Evolutionary conservation across 1,140 invertebrate species (phyloP).

Genomic region (Coboldia fuscipes): DNA sequence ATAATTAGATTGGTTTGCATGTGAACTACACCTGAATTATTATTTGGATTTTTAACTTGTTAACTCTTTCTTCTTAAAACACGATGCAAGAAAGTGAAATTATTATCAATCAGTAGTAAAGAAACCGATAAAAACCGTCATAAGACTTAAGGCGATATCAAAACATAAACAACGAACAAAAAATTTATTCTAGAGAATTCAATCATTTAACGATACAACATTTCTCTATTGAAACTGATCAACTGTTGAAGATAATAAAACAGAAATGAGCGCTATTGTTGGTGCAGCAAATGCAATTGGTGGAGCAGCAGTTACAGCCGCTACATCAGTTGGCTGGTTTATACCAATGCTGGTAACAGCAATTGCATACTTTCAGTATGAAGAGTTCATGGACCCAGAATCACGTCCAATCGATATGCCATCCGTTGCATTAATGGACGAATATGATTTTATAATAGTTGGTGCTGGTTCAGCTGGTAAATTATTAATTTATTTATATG

Average conservation of each 20-base stretch:
- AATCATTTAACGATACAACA: no score
- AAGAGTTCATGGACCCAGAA: conserved; percentile 51
- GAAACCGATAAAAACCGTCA: no score
- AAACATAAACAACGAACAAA: no score
- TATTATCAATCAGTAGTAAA: no score
- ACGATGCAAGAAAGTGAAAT: no score
- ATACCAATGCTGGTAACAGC: conserved; percentile 56
- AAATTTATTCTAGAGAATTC: no score
- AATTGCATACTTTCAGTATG: conserved; percentile 63
- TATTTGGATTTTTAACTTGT: no score
- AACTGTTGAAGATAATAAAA: not conserved
- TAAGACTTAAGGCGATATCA: no score
- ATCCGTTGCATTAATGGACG: conserved; percentile 34
- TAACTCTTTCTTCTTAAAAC: no score
- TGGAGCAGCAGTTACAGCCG: conserved; percentile 28
- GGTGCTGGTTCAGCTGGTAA: conserved; percentile 83
- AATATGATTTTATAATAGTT: conserved; percentile 73
- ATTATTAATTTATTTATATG: conserved; percentile 11
- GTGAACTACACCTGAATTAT: no score
- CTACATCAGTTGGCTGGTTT: conserved; percentile 38
- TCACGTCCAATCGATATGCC: conserved; percentile 41
- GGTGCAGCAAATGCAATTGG: conserved; percentile 29
- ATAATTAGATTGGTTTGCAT: no score
- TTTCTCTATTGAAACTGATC: not conserved
- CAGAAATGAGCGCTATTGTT: conserved; percentile 29